Base-by-base conservation (phyloP, 2,888 invertebrate species). In the Pristionchus entomophagus region DNA sequence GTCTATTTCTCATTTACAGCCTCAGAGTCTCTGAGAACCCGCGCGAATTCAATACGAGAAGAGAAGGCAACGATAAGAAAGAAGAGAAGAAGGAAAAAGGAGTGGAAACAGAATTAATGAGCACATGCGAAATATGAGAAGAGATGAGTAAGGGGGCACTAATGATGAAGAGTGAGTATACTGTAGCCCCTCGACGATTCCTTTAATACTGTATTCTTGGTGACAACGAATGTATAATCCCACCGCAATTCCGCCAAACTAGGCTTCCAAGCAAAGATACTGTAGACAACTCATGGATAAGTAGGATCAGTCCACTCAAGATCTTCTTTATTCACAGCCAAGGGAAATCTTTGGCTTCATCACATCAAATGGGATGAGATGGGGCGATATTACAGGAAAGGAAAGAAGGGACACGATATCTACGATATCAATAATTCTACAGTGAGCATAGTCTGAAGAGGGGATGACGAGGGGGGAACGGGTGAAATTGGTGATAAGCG, bases 321-420 rank as follows among this genome's bases (percentile, higher is more conserved):
- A 69, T 38, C 38, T n/a, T 69, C 38, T 69, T 62, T 69, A 69
- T 69, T 69, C 35, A 41, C 38, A 35, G 69, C 38, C 69, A 62
- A 62, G 29, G 29, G 17, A 32, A 62, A 38, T 69, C 69, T 69
- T 69, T 69, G 69, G 69, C 69, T 41, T 69, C 41, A 69, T n/a
- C n/a, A 56, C 17, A 56, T 22, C 22, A 56, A 5, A 69, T 69
- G 69, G 19, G n/a, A 69, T 6, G 38, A 19, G 22, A 38, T 35
- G 19, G 62, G 19, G n/a, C 22, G 22, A 32, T 38, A 69, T 14
- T 38, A 69, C 22, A 35, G 41, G 8, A 38, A 14, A n/a, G n/a
- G 5, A 69, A 35, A n/a, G 8, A 38, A 14, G 41, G n/a, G 5
- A 69, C 22, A 38, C 69, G 69, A 69, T 69, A 69, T 69, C 69